Base-by-base conservation (phyloP, 2,888 invertebrate genomes). In the Lampropteryx suffumata region DNA sequence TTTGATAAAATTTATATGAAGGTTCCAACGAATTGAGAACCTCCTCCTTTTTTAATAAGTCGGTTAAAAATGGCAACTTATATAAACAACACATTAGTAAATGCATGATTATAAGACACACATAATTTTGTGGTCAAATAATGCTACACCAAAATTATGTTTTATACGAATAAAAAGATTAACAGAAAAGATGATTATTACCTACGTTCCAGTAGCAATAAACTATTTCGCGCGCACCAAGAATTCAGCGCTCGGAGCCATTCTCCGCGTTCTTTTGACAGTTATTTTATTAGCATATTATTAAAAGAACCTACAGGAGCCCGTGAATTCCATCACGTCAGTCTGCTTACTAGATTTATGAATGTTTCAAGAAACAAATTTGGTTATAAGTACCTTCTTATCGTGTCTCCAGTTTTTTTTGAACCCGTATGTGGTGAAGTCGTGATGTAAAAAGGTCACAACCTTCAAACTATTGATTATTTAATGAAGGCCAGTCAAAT, bases 211-310 rank as follows among this genome's bases (percentile, higher is more conserved):
- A 45, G 41, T 13, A 27, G 26, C 43, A 50, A 49, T 55, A 45
- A 55, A 49, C 45, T 48, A 50, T 40, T 46, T 48, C 42, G 30
- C 10, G 33, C 14, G 50, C 45, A 30, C 30, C 8, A 34, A 11
- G 34, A 55, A 59, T 43, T 37, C 26, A 35, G 42, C 43, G 21
- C 44, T 55, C 26, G 11, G 34, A 21, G 47, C 28, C 17, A 41
- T 46, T 50, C 48, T 35, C 27, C 29, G n/a, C 45, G 46, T 52
- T 50, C 50, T 52, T 54, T 52, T 57, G 52, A 49, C 49, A 40
- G 50, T 55, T 55, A 50, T 50, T 48, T 50, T 48, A 54, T 57
- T 52, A 52, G 51, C 50, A 55, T 59, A 51, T 39, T 56, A 53
- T 50, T 47, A 57, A 44, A 56, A 35, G 28, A 50, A 42, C 40